Conservation (phyloP, 1,140 invertebrate genomes). For the Eulimnadia texana region DNA sequence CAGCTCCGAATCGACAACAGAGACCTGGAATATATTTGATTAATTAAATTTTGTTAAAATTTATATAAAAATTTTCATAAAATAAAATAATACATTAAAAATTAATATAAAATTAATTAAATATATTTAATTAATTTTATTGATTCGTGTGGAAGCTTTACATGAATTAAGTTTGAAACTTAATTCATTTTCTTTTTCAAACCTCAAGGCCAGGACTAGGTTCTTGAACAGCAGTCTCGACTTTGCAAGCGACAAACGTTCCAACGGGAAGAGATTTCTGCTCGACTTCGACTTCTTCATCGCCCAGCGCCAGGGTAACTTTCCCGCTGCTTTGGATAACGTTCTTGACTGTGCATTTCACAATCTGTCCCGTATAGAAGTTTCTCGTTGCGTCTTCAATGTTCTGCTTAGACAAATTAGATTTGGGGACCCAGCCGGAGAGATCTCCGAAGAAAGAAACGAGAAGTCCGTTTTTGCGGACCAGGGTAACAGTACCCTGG, state of each 20-base stretch:
- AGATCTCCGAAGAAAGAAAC: constrained; percentile 17
- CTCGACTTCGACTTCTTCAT: background rate
- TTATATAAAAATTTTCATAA: background rate
- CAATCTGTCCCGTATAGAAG: constrained; percentile 24
- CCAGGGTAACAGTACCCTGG: constrained; percentile 16
- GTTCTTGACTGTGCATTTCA: constrained; percentile 27
- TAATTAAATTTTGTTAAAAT: background rate
- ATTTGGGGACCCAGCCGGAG: constrained; percentile 14
- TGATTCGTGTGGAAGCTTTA: too few relatives aligned
- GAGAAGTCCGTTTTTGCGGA: constrained; percentile 18
- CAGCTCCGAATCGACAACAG: background rate
- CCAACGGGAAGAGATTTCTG: background rate
- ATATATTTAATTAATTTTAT: too few relatives aligned
- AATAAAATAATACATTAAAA: too few relatives aligned
- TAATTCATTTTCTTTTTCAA: too few relatives aligned
- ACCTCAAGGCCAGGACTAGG: constrained; percentile 5
- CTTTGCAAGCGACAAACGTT: constrained; percentile 1
- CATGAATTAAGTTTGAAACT: too few relatives aligned
- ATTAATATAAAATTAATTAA: too few relatives aligned
- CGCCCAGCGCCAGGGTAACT: constrained; percentile 4
- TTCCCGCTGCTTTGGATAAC: constrained; percentile 16
- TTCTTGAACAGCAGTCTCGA: background rate
- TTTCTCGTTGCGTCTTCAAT: constrained; percentile 25
- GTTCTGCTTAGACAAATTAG: constrained; percentile 5
- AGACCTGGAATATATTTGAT: background rate